phyloP scores from a whole-genome alignment of 2,888 invertebrate genomes.

The Oxyteleia sp. region DNA sequence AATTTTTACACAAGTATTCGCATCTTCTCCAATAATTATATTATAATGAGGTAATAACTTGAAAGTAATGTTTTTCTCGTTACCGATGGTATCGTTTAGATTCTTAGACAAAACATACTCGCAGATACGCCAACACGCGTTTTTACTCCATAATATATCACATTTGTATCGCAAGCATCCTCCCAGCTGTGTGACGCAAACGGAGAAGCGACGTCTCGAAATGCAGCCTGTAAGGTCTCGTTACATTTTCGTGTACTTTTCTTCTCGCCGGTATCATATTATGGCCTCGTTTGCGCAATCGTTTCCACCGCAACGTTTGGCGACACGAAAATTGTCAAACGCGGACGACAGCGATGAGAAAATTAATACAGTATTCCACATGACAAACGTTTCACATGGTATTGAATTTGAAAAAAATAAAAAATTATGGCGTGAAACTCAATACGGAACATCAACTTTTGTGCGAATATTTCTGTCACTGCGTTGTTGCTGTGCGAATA shows the following conservation, averaged over 20 bases:
- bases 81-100: constrained; percentile 14
- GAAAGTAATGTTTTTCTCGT: constrained; percentile 34
- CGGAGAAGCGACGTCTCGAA: constrained; percentile 29
- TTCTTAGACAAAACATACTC: constrained; percentile 22
- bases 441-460: constrained; percentile 29
- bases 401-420: constrained; percentile 55
- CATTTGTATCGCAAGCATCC: constrained; percentile 32
- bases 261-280: constrained; percentile 60
- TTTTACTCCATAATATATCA: constrained; percentile 31
- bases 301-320: constrained; percentile 35
- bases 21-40: no score
- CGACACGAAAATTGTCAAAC: constrained; percentile 52
- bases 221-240: constrained; percentile 35
- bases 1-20: no score
- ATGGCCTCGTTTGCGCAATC: constrained; percentile 54
- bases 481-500: constrained; percentile 20
- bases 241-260: constrained; percentile 63
- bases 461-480: constrained; percentile 24
- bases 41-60: no score
- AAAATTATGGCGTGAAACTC: constrained; percentile 46
- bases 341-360: constrained; percentile 4
- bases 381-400: constrained; percentile 27
- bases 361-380: constrained; percentile 35
- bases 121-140: constrained; percentile 25
- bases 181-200: constrained; percentile 36